phyloP scores from a whole-genome alignment of 2,113 vertebrate species.

The Sula dactylatra region DNA sequence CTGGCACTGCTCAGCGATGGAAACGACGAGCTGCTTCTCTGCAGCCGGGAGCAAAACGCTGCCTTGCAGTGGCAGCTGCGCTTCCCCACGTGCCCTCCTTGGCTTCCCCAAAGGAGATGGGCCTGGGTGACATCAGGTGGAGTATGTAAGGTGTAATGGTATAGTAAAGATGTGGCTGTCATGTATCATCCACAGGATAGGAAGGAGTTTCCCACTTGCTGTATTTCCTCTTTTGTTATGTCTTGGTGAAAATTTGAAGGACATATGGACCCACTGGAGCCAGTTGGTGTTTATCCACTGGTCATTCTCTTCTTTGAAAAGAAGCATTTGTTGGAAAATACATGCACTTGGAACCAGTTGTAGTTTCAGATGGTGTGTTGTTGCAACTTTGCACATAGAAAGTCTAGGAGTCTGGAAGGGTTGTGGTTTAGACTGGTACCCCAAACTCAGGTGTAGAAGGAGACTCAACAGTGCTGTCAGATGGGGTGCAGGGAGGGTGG shows the following conservation, averaged over 20 bases:
- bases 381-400: not conserved
- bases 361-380: not conserved
- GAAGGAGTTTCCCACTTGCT: not conserved
- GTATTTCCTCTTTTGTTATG: not conserved
- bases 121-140: accelerated
- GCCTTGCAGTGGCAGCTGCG: not conserved
- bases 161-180: not conserved
- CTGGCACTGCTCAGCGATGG: not conserved
- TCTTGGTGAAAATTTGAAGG: not conserved
- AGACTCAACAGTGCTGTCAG: not conserved
- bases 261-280: not conserved
- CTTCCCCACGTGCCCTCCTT: accelerated
- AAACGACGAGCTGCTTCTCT: not conserved
- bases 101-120: accelerated
- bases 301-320: not conserved
- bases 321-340: not conserved
- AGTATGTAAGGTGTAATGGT: accelerated
- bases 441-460: not conserved
- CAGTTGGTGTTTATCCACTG: not conserved
- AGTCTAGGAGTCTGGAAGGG: not conserved
- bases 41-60: not conserved
- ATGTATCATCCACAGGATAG: not conserved
- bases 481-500: not conserved
- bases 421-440: not conserved
- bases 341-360: not conserved